These are phyloP conservation scores for Ispidina lecontei DNA, from an alignment of 2,797 vertebrate species.

Conservation along the genomic window DNA sequence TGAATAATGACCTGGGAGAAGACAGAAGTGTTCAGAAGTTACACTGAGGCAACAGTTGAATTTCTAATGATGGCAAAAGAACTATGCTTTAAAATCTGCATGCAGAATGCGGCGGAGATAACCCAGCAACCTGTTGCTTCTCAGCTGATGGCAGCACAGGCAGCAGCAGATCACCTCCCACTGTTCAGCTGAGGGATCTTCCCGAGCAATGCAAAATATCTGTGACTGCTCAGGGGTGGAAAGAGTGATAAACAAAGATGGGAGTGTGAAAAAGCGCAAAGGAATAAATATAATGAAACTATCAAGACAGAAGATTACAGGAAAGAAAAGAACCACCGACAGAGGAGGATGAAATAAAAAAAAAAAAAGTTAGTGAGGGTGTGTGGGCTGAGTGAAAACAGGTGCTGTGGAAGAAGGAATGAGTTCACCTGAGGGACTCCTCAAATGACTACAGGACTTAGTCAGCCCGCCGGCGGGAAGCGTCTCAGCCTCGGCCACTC, in stretches of 20 bases:
- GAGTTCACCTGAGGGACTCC: not conserved
- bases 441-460: not conserved
- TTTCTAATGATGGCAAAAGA: not conserved
- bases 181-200: not conserved
- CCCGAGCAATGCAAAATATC: not conserved
- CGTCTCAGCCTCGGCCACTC: not conserved
- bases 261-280: not conserved
- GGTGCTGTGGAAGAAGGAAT: not conserved
- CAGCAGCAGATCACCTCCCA: not conserved
- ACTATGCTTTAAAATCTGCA: not conserved
- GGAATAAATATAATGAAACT: not conserved
- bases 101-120: not conserved
- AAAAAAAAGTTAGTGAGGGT: not conserved
- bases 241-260: not conserved
- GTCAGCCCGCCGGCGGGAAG: not conserved
- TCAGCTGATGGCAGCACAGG: not conserved
- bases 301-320: not conserved
- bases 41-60: not conserved
- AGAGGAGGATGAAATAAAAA: not conserved
- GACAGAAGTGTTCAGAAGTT: not conserved
- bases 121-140: accelerated
- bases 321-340: not conserved
- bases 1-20: not conserved
- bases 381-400: not conserved
- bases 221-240: not conserved